Evolutionary conservation across 2,113 vertebrate genomes (phyloP), one percentile per base, ranked within the genome.

Genomic region (Ictalurus punctatus): DNA sequence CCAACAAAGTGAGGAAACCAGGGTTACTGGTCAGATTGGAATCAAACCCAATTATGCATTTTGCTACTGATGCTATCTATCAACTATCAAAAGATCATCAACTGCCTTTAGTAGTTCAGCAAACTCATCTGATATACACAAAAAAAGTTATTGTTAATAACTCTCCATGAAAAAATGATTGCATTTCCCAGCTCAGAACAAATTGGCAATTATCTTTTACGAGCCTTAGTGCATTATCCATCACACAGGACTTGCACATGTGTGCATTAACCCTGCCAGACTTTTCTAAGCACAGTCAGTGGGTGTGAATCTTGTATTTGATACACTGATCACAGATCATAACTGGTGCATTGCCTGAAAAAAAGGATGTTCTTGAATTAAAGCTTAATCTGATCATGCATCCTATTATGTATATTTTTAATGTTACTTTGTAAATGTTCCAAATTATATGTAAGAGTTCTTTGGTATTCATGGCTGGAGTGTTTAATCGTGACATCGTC

Each of bases 131-230:
- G 4, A 67, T 40, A 87, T 17, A n/a, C 48, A 52, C 25, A 87
- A 58, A 56, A 44, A 58, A 59, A 52, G 34, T 59, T 61, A 63
- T 34, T 23, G 85, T 59, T 23, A 74, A 37, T 86, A 86, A 78
- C 23, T 76, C 56, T 59, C 54, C 74, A 84, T 59, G 16, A 80
- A 87, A 86, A 87, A 80, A 12, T 44, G 59, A 37, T 71, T 27
- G 40, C 83, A 87, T 81, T 69, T 71, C 63, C 86, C 48, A 54
- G 65, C 86, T 30, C 40, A 65, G 65, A 88, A 59, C 67, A 83
- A 74, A 88, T 76, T 19, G 52, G 1, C 80, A 83, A 83, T 84
- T 88, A 84, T 83, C 56, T 84, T 84, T 74, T 69, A 69, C 6
- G 76, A 81, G 86, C 44, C 76, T 63, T 81, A 81, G 86, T 27